Evolutionary conservation across 2,797 vertebrate genomes (phyloP).

Genomic region (Microchirus variegatus): DNA sequence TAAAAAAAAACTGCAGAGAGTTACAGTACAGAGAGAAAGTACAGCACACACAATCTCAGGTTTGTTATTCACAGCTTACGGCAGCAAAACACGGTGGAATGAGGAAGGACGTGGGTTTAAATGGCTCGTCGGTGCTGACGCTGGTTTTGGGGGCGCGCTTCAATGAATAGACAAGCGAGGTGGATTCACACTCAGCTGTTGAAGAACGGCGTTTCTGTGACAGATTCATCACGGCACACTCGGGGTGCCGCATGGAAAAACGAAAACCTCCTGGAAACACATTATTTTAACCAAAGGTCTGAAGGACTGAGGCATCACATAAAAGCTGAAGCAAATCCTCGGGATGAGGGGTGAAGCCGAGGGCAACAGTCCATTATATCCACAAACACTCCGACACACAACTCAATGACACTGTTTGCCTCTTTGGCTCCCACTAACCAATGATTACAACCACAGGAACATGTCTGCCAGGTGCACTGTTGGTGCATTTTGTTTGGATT

Average conservation of each 20-base stretch:
- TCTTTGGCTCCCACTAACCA: constrained; percentile 5
- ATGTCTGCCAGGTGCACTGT: constrained; percentile 7
- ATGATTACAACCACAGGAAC: constrained; percentile 20
- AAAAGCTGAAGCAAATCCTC: constrained; percentile 31
- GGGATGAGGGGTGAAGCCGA: constrained; percentile 29
- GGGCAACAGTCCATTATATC: constrained; percentile 36
- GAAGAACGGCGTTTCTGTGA: constrained; percentile 22
- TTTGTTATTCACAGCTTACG: constrained; percentile 49
- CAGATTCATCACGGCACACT: constrained; percentile 21
- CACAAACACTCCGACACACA: constrained; percentile 28
- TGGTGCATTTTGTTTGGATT: constrained; percentile 16
- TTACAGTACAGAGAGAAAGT: constrained; percentile 3
- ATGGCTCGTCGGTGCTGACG: constrained; percentile 39
- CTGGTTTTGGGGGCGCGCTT: neutral
- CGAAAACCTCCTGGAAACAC: constrained; percentile 27
- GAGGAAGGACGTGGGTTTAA: constrained; percentile 32
- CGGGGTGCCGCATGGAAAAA: constrained; percentile 19
- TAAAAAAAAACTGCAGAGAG: constrained; percentile 39
- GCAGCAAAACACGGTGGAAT: constrained; percentile 35
- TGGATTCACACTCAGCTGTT: constrained; percentile 10
- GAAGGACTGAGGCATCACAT: constrained; percentile 31
- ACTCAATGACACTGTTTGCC: constrained; percentile 16
- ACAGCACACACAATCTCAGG: constrained; percentile 21
- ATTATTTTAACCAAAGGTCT: constrained; percentile 30
- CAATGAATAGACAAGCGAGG: constrained; percentile 8